These are phyloP conservation scores for Iselma pallidipennis DNA, from an alignment of 2,888 invertebrate species.

Conservation along the genomic window DNA sequence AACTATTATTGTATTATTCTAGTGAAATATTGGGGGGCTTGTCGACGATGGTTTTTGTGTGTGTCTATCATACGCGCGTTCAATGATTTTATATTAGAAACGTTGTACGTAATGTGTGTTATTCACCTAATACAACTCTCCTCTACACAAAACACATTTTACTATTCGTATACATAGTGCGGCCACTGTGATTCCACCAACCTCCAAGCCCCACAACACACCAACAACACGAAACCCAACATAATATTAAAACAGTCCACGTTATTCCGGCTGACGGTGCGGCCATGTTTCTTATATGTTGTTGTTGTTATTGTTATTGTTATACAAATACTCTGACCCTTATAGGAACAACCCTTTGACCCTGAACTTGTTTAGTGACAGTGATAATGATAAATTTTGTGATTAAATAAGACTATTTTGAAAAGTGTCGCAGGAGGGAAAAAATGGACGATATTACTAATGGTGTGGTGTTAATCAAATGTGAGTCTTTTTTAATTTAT, in stretches of 20 bases:
- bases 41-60: neutral
- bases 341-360: neutral
- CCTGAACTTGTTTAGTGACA: neutral
- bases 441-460: conserved; percentile 70
- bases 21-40: neutral
- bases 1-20: too few species aligned
- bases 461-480: conserved; percentile 74
- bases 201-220: neutral
- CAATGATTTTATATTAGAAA: neutral
- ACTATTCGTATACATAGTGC: too few species aligned
- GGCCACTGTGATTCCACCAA: conserved; percentile 17
- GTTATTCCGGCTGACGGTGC: conserved; percentile 14
- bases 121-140: neutral
- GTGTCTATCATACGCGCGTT: neutral
- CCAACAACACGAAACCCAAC: neutral
- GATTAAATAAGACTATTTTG: neutral
- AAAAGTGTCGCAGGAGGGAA: too few species aligned
- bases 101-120: neutral
- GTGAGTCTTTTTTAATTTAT: conserved; percentile 59
- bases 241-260: conserved; percentile 15
- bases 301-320: neutral
- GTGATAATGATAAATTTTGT: neutral
- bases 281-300: conserved; percentile 26
- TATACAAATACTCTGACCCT: neutral
- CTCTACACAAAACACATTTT: too few species aligned